Evolutionary conservation across 2,888 invertebrate species (phyloP), one percentile per base, ranked within the genome.

Genomic region (Clitarchus hookeri): DNA sequence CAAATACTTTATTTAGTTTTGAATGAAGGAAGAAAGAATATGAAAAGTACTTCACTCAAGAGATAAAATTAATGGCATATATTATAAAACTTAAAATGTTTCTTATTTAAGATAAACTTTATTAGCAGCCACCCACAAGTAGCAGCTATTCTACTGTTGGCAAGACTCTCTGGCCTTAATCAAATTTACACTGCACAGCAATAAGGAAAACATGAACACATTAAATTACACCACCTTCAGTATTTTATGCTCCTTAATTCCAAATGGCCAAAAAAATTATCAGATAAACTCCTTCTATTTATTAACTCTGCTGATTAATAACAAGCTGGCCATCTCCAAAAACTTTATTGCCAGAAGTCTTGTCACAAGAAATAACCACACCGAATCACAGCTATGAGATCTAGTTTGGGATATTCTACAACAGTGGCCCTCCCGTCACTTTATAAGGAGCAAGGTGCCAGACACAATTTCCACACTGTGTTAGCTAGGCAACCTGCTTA

Each of bases 321-420:
- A 48, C 12, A 48, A 13, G 48, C 8, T 48, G 48, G 2, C 48
- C 48, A 48, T 16, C 48, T 48, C 48, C 48, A 48, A 48, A 65
- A 65, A 65, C n/a, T 65, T 65, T 65, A 65, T n/a, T 65, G 65
- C 65, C 65, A 65, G 65, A 65, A n/a, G n/a, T 65, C 65, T 65
- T 19, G 19, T 65, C n/a, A 16, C 65, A 65, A n/a, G 16, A 65
- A 65, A 65, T n/a, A 65, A 65, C 16, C n/a, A 65, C n/a, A 65
- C 65, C n/a, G 0, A 65, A n/a, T 65, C n/a, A n/a, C 65, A 65
- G n/a, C 19, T n/a, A 65, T 65, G 65, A 65, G 65, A 65, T 65
- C 65, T 65, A 65, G 16, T 65, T 65, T 65, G 65, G 65, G 65
- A 65, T 65, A n/a, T 65, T 65, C 65, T 65, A 65, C 11, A 23